Base-by-base conservation (phyloP, 2,888 invertebrate species). In the Ganaspis brasiliensis region DNA sequence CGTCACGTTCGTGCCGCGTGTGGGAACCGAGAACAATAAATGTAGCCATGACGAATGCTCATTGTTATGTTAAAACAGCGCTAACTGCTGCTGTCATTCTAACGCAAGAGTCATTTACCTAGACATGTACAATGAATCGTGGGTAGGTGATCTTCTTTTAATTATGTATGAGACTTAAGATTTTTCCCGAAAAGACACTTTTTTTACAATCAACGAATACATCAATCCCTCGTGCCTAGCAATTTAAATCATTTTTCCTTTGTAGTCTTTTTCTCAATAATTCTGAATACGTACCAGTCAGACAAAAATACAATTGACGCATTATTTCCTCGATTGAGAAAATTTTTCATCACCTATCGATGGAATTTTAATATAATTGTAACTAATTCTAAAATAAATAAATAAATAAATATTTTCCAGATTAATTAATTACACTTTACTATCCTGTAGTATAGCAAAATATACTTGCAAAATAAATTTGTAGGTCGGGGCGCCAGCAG, bases 1-100 rank as follows among this genome's bases (percentile, higher is more conserved):
- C 82, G 81, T 87, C 88, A 87, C 88, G 88, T 88, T 84, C 79
- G 61, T 80, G 77, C 82, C 85, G 84, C 86, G 84, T 87, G 87
- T 87, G 88, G 84, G 86, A 87, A 63, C 81, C 76, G 77, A 79
- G 86, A 83, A 88, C 87, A 87, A 88, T 87, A 83, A 63, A 74
- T 74, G 72, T 56, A 73, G 73, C 72, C 74, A 76, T 79, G 81
- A 81, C 81, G 73, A 79, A 79, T 73, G 80, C 73, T 75, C 77
- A 83, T 84, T 84, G 81, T 83, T 75, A 83, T 82, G 82, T 78
- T 81, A 82, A 81, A 78, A 77, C 26, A 57, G 24, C 45, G 67
- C n/a, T 45, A 67, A 45, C 45, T 67, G 45, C 16, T 45, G 67
- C 24, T 67, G 67, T 67, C 24, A 45, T 67, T 67, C 40, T 67